These are phyloP conservation scores for honey bee (Apis mellifera) DNA, from an alignment of 1,140 invertebrate species.

Conservation along the genomic window DNA sequence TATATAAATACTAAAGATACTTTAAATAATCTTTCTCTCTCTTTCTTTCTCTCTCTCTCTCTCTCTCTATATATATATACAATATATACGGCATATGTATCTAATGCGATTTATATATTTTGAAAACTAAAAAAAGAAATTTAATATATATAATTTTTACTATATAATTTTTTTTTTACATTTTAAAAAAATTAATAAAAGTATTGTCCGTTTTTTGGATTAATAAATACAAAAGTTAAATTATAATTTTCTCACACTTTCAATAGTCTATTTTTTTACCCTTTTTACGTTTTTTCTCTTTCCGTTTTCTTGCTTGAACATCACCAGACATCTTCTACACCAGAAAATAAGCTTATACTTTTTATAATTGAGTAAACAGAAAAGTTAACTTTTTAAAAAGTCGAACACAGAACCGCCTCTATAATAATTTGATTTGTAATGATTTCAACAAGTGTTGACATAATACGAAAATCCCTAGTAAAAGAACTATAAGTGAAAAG, in stretches of 20 bases:
- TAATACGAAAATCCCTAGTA: conserved; percentile 47
- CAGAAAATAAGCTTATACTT: conserved; percentile 32
- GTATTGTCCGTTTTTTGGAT: conserved; percentile 40
- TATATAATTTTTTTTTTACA: neutral
- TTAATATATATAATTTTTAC: neutral
- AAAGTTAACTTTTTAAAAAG: conserved; percentile 49
- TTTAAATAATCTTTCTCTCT: too few species aligned
- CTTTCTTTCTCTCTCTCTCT: too few species aligned
- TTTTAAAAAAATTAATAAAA: conserved; percentile 59
- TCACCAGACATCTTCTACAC: conserved; percentile 86
- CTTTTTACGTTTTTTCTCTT: conserved; percentile 87
- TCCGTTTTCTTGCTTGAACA: conserved; percentile 87
- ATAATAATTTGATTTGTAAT: conserved; percentile 65
- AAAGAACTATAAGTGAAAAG: neutral
- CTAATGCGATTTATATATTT: neutral
- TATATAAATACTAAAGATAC: too few species aligned
- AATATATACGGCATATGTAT: too few species aligned
- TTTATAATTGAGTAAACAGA: conserved; percentile 26
- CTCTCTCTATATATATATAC: too few species aligned
- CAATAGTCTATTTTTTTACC: conserved; percentile 79
- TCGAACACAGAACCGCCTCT: conserved; percentile 42
- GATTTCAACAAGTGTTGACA: conserved; percentile 47
- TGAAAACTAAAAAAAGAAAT: neutral
- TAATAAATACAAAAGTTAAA: conserved; percentile 61
- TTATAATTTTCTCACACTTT: conserved; percentile 64